Base-by-base conservation (phyloP, 1,140 invertebrate species). In the Potamilus streckersoni region DNA sequence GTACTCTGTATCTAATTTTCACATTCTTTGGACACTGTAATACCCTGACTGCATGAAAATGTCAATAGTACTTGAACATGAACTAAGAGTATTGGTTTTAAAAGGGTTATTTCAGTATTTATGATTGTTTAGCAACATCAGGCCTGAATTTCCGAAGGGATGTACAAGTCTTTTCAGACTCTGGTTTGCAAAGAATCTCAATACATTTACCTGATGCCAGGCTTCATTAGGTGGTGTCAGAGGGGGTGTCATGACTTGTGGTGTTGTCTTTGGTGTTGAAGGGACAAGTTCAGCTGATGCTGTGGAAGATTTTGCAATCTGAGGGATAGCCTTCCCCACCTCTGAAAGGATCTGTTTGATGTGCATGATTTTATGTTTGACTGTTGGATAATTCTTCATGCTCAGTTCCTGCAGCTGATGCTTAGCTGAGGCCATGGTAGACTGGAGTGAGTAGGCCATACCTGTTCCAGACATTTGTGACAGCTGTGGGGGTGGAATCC, bases 171-270 rank as follows among this genome's bases (percentile, higher is more conserved):
- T 49, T 6, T 49, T 49, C 11, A 49, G 6, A 49, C 38, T 49
- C 1, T 8, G 38, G 38, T 49, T 49, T 49, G 38, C 38, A 49
- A 49, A 11, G 38, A 5, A 49, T 49, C 38, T 49, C 11, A 8
- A 49, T 49, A 49, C 17, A 68, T 15, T 67, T 62, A 80, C 80
- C 69, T 79, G 73, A 64, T 80, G 78, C 76, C 78, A 82, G n/a
- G 74, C 76, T 69, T 87, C 86, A 80, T 87, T 86, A 27, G 86
- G 86, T 66, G 86, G 86, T 49, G 85, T 86, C 17, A 87, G 71
- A 19, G 86, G 85, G 19, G 86, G 86, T 15, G 86, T 86, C 78
- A 86, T 86, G 49, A 87, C 86, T 68, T 86, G 82, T 20, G 85
- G 86, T 15, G 87, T 87, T 64, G 83, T 85, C 69, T 88, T 88